phyloP scores from a whole-genome alignment of 2,113 vertebrate species.

The Salvelinus namaycush region DNA sequence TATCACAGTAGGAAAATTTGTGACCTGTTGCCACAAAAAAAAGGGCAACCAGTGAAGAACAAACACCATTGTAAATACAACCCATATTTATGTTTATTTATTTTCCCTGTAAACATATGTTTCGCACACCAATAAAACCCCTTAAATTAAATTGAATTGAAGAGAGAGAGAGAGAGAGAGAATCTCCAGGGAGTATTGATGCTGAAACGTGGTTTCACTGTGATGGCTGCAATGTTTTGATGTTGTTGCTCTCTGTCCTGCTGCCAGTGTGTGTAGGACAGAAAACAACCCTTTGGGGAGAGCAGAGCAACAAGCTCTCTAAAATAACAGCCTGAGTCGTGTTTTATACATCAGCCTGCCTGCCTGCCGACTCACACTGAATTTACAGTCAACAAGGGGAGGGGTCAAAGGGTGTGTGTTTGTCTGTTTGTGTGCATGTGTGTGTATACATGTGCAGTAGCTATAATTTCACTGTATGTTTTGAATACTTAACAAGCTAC shows the following conservation, averaged over 20 bases:
- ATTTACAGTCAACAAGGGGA: conserved; percentile 21
- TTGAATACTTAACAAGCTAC: conserved; percentile 1
- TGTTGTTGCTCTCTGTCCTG: conserved; percentile 19
- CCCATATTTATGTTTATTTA: no score
- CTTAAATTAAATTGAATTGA: neutral
- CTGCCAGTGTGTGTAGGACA: conserved; percentile 21
- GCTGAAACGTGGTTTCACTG: conserved; percentile 32
- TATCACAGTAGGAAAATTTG: no score
- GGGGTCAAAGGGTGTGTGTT: neutral
- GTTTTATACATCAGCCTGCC: conserved; percentile 62
- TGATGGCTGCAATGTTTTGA: conserved; percentile 41
- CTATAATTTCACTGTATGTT: conserved; percentile 3
- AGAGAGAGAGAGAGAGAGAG: conserved; percentile 17
- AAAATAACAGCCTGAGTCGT: conserved; percentile 36
- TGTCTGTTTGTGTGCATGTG: no score
- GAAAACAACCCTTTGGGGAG: conserved; percentile 47
- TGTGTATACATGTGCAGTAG: no score
- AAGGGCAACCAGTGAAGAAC: no score
- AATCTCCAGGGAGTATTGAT: conserved; percentile 20
- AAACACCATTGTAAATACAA: no score
- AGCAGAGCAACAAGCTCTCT: conserved; percentile 18
- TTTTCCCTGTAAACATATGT: neutral
- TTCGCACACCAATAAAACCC: no score
- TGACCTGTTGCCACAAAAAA: no score
- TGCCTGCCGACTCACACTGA: conserved; percentile 4